A percentile compares a stretch with the other conserved stretches of the same genome.
These are phyloP conservation scores for Synanthedon andrenaeformis DNA, from an alignment of 2,888 invertebrate species.

Conservation along the genomic window DNA sequence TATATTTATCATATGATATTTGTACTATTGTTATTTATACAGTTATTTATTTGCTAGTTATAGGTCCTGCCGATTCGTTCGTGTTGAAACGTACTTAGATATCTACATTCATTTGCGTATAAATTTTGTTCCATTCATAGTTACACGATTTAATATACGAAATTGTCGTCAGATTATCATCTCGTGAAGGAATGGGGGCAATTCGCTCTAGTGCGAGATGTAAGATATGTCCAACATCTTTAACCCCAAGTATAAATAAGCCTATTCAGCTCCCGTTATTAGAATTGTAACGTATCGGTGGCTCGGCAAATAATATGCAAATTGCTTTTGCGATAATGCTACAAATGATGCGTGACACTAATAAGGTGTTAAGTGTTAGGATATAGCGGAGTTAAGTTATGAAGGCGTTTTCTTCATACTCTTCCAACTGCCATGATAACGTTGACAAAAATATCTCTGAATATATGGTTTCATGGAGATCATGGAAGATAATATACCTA, in stretches of 20 bases:
- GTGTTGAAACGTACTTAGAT: no score
- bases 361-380: not conserved
- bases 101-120: no score
- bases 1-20: no score
- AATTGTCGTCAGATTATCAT: not conserved
- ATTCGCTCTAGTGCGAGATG: conserved; percentile 2
- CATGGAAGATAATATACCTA: no score
- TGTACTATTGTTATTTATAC: no score
- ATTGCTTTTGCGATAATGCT: conserved; percentile 37
- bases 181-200: not conserved
- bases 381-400: not conserved
- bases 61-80: no score
- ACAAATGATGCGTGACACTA: conserved; percentile 20
- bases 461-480: no score
- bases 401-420: not conserved
- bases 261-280: conserved; percentile 38
- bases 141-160: no score
- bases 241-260: conserved; percentile 12
- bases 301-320: conserved; percentile 34
- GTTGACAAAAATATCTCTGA: no score
- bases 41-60: no score
- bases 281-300: conserved; percentile 2
- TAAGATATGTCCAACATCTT: conserved; percentile 20
- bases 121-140: no score
- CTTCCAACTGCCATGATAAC: no score